phyloP scores from a whole-genome alignment of 2,797 vertebrate genomes.

The Lycodopsis pacificus region DNA sequence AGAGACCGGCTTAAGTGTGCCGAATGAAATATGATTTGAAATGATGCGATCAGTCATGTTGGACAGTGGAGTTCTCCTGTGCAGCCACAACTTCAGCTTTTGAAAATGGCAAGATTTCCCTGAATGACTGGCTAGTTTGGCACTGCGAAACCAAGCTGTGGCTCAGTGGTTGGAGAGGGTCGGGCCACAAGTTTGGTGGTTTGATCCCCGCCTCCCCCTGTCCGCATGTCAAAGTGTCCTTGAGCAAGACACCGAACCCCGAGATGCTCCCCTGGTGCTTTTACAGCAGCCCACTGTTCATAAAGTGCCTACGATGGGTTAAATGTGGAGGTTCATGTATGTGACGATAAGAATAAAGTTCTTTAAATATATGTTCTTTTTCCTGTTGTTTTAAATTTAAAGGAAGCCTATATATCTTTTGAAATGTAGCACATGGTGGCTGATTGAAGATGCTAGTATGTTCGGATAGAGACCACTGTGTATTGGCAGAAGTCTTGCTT shows the following conservation, averaged over 20 bases:
- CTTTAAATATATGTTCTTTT: constrained; percentile 12
- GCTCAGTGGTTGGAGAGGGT: neutral
- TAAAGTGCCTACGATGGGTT: neutral
- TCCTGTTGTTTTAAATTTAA: constrained; percentile 12
- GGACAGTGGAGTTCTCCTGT: constrained; percentile 17
- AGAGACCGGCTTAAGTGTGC: constrained; percentile 9
- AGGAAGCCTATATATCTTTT: no score
- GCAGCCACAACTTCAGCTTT: constrained; percentile 17
- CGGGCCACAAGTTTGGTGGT: neutral
- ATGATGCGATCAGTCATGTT: constrained; percentile 26
- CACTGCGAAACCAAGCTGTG: neutral
- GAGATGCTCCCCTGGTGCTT: neutral
- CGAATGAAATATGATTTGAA: constrained; percentile 16
- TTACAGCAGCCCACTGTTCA: neutral
- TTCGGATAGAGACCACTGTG: neutral
- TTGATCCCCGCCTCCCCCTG: neutral
- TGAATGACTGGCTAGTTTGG: constrained; percentile 11
- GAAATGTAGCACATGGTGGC: neutral
- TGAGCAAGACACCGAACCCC: neutral
- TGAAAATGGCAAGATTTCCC: constrained; percentile 16
- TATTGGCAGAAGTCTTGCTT: neutral
- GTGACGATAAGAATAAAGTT: neutral
- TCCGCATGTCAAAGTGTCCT: neutral
- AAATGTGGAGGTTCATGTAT: neutral
- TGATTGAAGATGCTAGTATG: neutral